phyloP scores from a whole-genome alignment of 2,797 vertebrate species.

The Luscinia luscinia region DNA sequence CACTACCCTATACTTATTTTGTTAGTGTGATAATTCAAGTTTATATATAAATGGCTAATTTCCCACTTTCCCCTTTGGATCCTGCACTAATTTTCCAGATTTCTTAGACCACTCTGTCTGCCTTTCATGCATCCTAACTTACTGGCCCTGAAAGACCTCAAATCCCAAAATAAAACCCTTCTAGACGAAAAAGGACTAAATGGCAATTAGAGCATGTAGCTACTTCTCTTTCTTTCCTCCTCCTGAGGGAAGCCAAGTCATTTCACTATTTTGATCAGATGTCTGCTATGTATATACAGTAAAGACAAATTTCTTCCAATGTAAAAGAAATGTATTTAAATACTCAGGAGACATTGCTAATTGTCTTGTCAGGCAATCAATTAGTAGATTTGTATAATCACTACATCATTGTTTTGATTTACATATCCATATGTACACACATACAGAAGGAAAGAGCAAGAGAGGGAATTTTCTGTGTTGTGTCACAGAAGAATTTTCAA shows the following conservation, averaged over 20 bases:
- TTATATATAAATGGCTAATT: background rate
- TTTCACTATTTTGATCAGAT: background rate
- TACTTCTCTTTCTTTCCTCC: background rate
- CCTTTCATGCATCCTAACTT: background rate
- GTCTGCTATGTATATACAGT: background rate
- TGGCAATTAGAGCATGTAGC: background rate
- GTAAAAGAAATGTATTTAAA: background rate
- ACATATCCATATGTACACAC: background rate
- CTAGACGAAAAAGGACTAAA: background rate
- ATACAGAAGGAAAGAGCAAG: background rate
- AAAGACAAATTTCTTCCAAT: background rate
- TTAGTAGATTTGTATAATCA: background rate
- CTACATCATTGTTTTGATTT: background rate
- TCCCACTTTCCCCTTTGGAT: background rate
- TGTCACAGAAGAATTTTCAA: constrained; percentile 10
- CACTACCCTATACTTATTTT: background rate
- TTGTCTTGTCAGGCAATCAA: constrained; percentile 4
- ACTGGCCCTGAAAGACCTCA: background rate
- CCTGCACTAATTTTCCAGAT: background rate
- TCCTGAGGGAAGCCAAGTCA: background rate
- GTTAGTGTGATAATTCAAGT: background rate
- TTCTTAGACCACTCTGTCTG: background rate
- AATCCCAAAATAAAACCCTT: background rate
- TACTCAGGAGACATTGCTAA: constrained; percentile 14
- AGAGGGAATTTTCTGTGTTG: background rate